Percentiles rank a stretch among this genome's conserved stretches.
phyloP scores from a whole-genome alignment of 2,888 invertebrate species.

The Epinotia bilunana region DNA sequence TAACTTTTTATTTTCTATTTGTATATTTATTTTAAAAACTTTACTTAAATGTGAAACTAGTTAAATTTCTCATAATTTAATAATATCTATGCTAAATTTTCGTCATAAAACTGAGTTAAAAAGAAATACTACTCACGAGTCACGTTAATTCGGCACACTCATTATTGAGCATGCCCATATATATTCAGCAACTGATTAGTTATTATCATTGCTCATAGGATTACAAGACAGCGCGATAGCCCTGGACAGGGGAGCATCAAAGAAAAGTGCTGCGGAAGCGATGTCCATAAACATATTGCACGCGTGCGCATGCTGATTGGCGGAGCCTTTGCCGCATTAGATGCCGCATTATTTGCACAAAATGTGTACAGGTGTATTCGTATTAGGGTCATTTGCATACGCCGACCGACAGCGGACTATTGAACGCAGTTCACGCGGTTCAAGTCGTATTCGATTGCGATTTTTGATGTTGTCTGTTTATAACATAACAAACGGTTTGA shows the following conservation, averaged over 20 bases:
- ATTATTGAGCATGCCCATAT: too few relatives aligned
- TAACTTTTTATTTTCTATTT: too few relatives aligned
- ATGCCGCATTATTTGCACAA: slow-evolving; percentile 43
- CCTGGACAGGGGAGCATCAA: slow-evolving; percentile 24
- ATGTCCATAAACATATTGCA: slow-evolving; percentile 50
- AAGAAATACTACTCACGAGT: too few relatives aligned
- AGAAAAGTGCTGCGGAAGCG: slow-evolving; percentile 48
- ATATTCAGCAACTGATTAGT: neutral
- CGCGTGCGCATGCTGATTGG: slow-evolving; percentile 48
- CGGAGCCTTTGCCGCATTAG: slow-evolving; percentile 41
- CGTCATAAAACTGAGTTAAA: too few relatives aligned
- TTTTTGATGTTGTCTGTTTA: too few relatives aligned
- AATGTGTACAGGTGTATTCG: slow-evolving; percentile 22
- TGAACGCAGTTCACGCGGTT: slow-evolving; percentile 1
- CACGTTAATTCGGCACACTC: too few relatives aligned
- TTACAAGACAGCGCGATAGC: slow-evolving; percentile 19
- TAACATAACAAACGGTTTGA: neutral
- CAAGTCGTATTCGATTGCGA: too few relatives aligned
- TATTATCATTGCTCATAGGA: neutral
- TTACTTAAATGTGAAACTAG: too few relatives aligned
- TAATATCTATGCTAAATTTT: too few relatives aligned
- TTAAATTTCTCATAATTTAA: too few relatives aligned
- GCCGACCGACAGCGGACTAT: neutral
- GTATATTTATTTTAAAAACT: too few relatives aligned
- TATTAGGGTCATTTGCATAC: slow-evolving; percentile 19